Percentiles rank a stretch among this genome's conserved stretches.
Evolutionary conservation across 2,113 vertebrate genomes (phyloP).

Genomic region (Mustelus asterias): DNA sequence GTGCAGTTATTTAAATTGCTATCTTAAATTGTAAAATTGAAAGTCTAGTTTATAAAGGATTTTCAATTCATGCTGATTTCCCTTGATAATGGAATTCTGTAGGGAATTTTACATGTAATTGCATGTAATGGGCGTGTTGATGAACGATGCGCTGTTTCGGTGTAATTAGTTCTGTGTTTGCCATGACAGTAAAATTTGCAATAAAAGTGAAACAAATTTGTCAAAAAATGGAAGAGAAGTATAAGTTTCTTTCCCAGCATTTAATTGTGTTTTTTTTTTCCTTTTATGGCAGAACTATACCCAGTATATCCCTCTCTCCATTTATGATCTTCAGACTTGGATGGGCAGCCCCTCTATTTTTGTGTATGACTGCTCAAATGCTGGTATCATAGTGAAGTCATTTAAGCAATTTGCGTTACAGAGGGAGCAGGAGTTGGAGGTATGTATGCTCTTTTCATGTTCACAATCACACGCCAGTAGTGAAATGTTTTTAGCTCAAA

Average conservation of each 20-base stretch:
- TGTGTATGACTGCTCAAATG: constrained; percentile 96
- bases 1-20: not conserved
- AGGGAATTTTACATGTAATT: not conserved
- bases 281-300: constrained; percentile 80
- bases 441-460: constrained; percentile 49
- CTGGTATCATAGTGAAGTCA: constrained; percentile 92
- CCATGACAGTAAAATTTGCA: not conserved
- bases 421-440: constrained; percentile 95
- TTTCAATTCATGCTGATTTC: not conserved
- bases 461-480: not conserved
- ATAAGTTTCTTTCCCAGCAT: not conserved
- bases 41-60: not conserved
- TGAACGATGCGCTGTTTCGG: not conserved
- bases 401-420: constrained; percentile 97
- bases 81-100: not conserved
- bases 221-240: not conserved
- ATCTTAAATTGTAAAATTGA: not conserved
- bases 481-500: not conserved
- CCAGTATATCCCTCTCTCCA: constrained; percentile 95
- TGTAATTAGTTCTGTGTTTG: not conserved
- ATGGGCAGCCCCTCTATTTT: constrained; percentile 99
- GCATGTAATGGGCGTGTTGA: not conserved
- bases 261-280: not conserved
- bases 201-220: not conserved
- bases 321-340: constrained; percentile 98